These are phyloP conservation scores for Triops longicaudatus DNA, from an alignment of 1,140 invertebrate species.

Conservation along the genomic window DNA sequence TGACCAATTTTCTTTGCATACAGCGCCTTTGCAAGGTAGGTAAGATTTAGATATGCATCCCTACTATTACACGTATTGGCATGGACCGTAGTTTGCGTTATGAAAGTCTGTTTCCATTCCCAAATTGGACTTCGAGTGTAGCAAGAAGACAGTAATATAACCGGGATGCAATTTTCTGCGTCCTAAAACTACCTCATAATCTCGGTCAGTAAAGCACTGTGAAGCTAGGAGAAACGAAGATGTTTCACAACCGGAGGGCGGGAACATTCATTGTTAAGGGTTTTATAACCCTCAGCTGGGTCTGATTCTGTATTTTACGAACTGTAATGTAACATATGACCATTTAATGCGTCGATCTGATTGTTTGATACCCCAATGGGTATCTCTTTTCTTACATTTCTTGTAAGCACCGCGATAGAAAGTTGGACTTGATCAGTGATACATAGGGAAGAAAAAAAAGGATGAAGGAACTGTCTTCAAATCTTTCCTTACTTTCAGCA, in stretches of 20 bases:
- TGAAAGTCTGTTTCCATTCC: neutral
- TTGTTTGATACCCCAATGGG: neutral
- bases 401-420: neutral
- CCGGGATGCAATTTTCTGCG: neutral
- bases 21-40: neutral
- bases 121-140: neutral
- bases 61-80: neutral
- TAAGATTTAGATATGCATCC: neutral
- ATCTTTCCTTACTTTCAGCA: neutral
- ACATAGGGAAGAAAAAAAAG: neutral
- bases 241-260: neutral
- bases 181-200: neutral
- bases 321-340: slow-evolving; percentile 7
- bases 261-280: neutral
- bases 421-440: neutral
- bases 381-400: neutral
- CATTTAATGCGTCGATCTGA: neutral
- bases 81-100: neutral
- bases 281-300: neutral
- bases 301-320: neutral
- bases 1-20: too few species aligned
- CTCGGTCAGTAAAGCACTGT: neutral
- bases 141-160: neutral
- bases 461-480: neutral
- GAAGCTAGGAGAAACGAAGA: neutral